Percentiles rank a stretch among this genome's conserved stretches.
Conservation (phyloP, 2,113 vertebrate genomes). For the human (Homo sapiens) region GRCh38 chr4:148790001-148790500, state of each 20-base stretch:
- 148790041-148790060: slow-evolving; percentile 81
- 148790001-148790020: slow-evolving; percentile 61
- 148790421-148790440: slow-evolving; percentile 61
- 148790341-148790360: slow-evolving; percentile 14
- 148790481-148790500: slow-evolving; percentile 32
- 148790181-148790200: slow-evolving; percentile 44
- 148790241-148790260: background rate
- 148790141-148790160: slow-evolving; percentile 78
- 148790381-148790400: slow-evolving; percentile 47
- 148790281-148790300: background rate
- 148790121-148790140: slow-evolving; percentile 83
- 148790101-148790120: slow-evolving; percentile 78
- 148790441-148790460: slow-evolving; percentile 33
- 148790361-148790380: background rate
- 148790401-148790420: background rate
- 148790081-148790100: slow-evolving; percentile 80
- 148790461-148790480: slow-evolving; percentile 44
- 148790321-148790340: background rate
- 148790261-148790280: background rate
- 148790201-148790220: background rate
- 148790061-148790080: slow-evolving; percentile 80
- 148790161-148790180: slow-evolving; percentile 55
- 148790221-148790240: background rate
- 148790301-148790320: background rate
- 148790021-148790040: slow-evolving; percentile 69